phyloP scores from a whole-genome alignment of 2,113 vertebrate species.

The Rousettus leschenaultii region DNA sequence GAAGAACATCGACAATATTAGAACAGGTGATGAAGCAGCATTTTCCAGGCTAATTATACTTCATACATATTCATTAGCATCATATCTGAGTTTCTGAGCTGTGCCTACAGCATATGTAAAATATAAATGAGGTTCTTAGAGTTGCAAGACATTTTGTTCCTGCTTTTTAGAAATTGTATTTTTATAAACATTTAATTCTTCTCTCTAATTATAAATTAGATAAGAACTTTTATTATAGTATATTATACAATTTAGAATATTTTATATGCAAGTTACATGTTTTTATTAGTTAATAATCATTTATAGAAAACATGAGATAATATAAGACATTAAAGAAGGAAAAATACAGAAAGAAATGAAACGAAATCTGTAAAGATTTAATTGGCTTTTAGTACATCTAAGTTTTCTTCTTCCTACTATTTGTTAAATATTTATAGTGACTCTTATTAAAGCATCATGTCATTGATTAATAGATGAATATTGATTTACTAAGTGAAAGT shows the following conservation, averaged over 20 bases:
- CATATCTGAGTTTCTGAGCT: constrained; percentile 53
- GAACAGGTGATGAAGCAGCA: constrained; percentile 67
- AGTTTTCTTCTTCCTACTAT: constrained; percentile 20
- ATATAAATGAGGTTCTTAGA: constrained; percentile 55
- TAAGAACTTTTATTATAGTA: neutral
- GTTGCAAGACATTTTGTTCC: constrained; percentile 12
- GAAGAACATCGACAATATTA: constrained; percentile 60
- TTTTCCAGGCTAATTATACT: constrained; percentile 66
- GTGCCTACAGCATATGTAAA: constrained; percentile 52
- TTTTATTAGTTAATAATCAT: constrained; percentile 5
- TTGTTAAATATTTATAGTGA: constrained; percentile 20
- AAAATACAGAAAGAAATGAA: neutral
- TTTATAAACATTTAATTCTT: constrained; percentile 30
- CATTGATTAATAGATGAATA: neutral
- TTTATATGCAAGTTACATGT: neutral
- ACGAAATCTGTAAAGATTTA: neutral
- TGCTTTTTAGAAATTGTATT: neutral
- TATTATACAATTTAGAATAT: neutral
- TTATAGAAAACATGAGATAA: constrained; percentile 25
- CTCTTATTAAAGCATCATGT: neutral
- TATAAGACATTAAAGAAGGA: neutral
- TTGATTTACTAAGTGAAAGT: neutral
- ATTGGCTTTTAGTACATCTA: neutral
- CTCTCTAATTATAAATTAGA: neutral
- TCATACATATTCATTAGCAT: constrained; percentile 72